Evolutionary conservation across 2,888 invertebrate species (phyloP).

Genomic region (Timema podura): DNA sequence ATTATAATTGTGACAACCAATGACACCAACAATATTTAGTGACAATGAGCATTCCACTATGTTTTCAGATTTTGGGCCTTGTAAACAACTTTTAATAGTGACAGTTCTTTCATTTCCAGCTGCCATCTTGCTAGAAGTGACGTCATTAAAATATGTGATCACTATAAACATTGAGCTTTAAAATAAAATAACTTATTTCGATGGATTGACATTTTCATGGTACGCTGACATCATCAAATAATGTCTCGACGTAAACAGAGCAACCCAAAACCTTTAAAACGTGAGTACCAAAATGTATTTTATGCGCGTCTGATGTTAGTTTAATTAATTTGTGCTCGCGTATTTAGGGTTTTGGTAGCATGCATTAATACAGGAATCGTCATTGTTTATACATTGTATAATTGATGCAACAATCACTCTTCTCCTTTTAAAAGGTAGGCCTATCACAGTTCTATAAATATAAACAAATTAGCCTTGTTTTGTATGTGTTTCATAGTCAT

Average conservation of each 20-base stretch:
- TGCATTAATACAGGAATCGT: too few species aligned
- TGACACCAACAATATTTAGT: too few species aligned
- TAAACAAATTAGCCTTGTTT: too few species aligned
- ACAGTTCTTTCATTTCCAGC: conserved; percentile 11
- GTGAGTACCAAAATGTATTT: conserved; percentile 55
- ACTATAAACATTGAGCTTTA: neutral
- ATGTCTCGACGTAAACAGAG: conserved; percentile 96
- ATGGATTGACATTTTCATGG: neutral
- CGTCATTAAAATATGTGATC: conserved; percentile 5
- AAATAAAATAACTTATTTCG: neutral
- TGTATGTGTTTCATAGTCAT: too few species aligned
- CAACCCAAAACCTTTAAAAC: conserved; percentile 93
- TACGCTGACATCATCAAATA: conserved; percentile 20
- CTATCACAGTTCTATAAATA: too few species aligned
- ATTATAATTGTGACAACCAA: too few species aligned
- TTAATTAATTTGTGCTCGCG: neutral
- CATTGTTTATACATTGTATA: too few species aligned
- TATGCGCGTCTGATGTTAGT: neutral
- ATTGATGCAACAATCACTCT: too few species aligned
- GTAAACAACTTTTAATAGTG: conserved; percentile 12
- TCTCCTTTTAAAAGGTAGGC: too few species aligned
- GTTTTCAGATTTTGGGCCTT: neutral
- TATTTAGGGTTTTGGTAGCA: too few species aligned
- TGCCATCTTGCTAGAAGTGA: conserved; percentile 11
- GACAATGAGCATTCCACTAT: neutral